Conservation (phyloP, 1,140 invertebrate genomes). For the Orchestia grillus region DNA sequence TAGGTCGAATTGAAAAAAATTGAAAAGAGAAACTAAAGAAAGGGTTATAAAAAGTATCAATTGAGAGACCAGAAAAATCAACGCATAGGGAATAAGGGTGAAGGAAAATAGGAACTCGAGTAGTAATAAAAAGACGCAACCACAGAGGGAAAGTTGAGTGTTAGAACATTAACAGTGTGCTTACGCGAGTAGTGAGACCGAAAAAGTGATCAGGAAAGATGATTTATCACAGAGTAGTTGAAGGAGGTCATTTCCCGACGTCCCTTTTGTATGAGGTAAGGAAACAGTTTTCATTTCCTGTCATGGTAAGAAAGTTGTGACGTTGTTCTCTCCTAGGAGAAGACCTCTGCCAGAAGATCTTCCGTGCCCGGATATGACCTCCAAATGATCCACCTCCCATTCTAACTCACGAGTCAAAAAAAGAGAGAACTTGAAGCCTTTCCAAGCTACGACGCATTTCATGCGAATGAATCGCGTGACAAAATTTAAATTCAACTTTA, state of each 20-base stretch:
- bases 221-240: slow-evolving; percentile 19
- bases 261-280: slow-evolving; percentile 52
- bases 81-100: background rate
- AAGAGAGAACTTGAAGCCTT: background rate
- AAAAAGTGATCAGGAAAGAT: slow-evolving; percentile 26
- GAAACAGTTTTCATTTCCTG: slow-evolving; percentile 52
- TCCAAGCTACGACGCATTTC: background rate
- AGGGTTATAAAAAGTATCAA: background rate
- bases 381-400: background rate
- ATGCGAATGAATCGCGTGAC: background rate
- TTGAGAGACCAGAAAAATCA: background rate
- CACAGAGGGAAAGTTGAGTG: too few relatives aligned
- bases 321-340: slow-evolving; percentile 27
- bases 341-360: background rate
- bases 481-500: background rate
- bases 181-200: background rate
- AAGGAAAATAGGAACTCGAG: background rate
- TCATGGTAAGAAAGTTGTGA: slow-evolving; percentile 44
- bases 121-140: background rate
- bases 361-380: slow-evolving; percentile 13
- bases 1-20: too few relatives aligned
- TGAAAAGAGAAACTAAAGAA: background rate
- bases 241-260: slow-evolving; percentile 51
- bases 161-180: background rate
- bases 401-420: background rate